Evolutionary conservation across 2,797 vertebrate genomes (phyloP).

Genomic region (Neomorphus geoffroyi): DNA sequence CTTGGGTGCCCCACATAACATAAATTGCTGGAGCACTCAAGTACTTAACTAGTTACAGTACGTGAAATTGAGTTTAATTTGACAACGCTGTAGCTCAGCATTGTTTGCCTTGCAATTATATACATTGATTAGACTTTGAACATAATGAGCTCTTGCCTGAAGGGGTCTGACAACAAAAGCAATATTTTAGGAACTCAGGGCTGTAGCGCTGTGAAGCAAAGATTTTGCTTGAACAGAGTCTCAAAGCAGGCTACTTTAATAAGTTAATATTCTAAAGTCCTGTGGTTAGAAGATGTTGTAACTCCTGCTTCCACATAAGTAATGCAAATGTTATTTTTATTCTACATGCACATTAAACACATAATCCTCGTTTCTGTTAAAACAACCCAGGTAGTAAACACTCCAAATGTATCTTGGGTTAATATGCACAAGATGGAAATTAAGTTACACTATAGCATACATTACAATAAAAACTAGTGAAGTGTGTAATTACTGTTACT

Average conservation of each 20-base stretch:
- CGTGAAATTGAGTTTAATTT: conserved; percentile 53
- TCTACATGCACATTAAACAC: conserved; percentile 60
- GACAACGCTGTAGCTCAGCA: conserved; percentile 44
- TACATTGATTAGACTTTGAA: conserved; percentile 59
- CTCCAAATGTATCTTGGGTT: conserved; percentile 57
- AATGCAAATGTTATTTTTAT: conserved; percentile 67
- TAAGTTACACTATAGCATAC: conserved; percentile 55
- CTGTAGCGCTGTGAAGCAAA: neutral
- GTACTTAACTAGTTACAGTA: conserved; percentile 52
- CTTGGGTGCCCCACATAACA: conserved; percentile 20
- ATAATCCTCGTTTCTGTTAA: conserved; percentile 49
- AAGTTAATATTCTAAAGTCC: conserved; percentile 18
- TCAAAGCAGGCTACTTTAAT: neutral
- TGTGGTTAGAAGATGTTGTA: neutral
- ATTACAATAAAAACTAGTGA: conserved; percentile 64
- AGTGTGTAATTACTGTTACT: conserved; percentile 65
- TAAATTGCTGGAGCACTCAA: conserved; percentile 51
- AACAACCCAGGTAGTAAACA: conserved; percentile 67
- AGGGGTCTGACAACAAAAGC: conserved; percentile 44
- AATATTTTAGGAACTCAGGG: conserved; percentile 32
- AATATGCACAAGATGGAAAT: conserved; percentile 67
- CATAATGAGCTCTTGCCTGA: conserved; percentile 57
- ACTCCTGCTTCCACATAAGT: neutral
- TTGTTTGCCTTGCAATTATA: conserved; percentile 66
- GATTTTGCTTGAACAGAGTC: neutral